Conservation (phyloP, 2,797 vertebrate genomes). For the Hylomyscus alleni region DNA sequence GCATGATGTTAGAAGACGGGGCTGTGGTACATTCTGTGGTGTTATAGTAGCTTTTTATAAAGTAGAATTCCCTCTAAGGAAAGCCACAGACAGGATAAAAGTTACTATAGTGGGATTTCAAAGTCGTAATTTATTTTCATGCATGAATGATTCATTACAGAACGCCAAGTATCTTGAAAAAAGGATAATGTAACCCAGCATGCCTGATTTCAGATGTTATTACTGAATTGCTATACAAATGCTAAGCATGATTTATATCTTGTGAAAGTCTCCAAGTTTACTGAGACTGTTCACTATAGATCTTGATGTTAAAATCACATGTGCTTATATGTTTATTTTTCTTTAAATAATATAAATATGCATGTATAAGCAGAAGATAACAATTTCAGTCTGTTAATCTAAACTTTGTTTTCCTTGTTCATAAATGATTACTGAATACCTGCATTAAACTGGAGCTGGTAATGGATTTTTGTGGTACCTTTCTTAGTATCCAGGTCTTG, state of each 20-base stretch:
- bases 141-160: slow-evolving; percentile 33
- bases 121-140: slow-evolving; percentile 32
- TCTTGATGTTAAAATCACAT: slow-evolving; percentile 29
- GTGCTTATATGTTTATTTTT: not conserved
- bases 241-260: not conserved
- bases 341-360: not conserved
- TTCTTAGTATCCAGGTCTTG: not conserved
- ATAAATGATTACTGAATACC: slow-evolving; percentile 52
- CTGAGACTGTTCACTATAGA: not conserved
- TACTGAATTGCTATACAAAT: not conserved
- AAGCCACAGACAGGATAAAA: slow-evolving; percentile 41
- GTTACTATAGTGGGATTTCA: slow-evolving; percentile 22
- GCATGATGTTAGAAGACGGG: not conserved
- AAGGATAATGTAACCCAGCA: not conserved
- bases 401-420: not conserved
- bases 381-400: slow-evolving; percentile 13
- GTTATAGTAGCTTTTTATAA: slow-evolving; percentile 3
- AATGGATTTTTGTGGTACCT: not conserved
- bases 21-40: not conserved
- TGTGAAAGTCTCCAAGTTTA: not conserved
- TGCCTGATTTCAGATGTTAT: not conserved
- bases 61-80: not conserved
- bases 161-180: slow-evolving; percentile 28
- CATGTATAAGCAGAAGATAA: not conserved
- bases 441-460: not conserved